A percentile compares a stretch with the other conserved stretches of the same genome.
phyloP scores from a whole-genome alignment of 2,113 vertebrate species.

The Aldabrachelys gigantea region DNA sequence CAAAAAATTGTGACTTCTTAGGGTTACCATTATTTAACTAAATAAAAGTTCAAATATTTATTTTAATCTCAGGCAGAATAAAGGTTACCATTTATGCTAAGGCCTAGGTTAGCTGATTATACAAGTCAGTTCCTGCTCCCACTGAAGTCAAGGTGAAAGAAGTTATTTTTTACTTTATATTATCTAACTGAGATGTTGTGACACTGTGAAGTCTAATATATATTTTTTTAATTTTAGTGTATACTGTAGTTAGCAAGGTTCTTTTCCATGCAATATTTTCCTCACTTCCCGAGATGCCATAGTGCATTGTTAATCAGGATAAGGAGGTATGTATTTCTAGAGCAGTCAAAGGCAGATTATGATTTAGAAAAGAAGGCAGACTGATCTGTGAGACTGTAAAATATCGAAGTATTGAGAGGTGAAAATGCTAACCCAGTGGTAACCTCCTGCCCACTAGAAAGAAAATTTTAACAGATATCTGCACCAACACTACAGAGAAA shows the following conservation, averaged over 20 bases:
- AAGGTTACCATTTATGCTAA: neutral
- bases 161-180: neutral
- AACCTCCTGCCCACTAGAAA: neutral
- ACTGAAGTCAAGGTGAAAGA: neutral
- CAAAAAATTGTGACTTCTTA: neutral
- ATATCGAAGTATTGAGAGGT: neutral
- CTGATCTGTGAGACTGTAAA: neutral
- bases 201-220: neutral
- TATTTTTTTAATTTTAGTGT: neutral
- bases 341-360: neutral
- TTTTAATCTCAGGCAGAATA: neutral
- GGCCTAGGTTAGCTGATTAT: neutral
- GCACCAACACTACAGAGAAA: neutral
- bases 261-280: neutral
- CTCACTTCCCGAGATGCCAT: neutral
- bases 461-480: neutral
- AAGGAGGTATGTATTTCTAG: neutral
- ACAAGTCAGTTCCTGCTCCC: neutral
- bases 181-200: neutral
- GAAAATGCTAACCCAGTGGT: neutral
- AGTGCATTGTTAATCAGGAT: neutral
- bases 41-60: neutral
- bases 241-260: neutral
- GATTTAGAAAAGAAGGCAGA: neutral
- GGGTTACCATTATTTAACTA: neutral